Percentiles rank a stretch among this genome's conserved stretches.
Evolutionary conservation across 2,888 invertebrate species (phyloP).

Genomic region (Drosophila kokeensis): DNA sequence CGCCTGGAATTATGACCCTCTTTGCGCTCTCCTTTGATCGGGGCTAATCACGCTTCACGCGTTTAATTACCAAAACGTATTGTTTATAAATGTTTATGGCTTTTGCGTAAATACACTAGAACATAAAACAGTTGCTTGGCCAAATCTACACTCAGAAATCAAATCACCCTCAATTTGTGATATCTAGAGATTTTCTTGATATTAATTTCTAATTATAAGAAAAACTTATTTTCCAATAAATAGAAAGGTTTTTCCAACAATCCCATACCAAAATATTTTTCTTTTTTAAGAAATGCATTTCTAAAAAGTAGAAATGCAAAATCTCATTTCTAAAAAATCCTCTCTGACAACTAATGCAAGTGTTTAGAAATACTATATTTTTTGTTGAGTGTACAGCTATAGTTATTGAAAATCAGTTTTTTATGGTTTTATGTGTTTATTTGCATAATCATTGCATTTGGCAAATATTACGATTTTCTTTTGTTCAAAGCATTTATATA

Average conservation of each 20-base stretch:
- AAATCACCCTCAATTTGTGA: background rate
- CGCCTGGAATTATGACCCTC: slow-evolving; percentile 43
- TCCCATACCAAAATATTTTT: too few relatives aligned
- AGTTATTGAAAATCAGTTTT: slow-evolving; percentile 55
- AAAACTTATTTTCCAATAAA: too few relatives aligned
- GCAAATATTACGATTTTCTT: background rate
- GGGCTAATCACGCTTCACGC: slow-evolving; percentile 37
- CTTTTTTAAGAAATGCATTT: background rate
- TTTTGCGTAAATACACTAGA: slow-evolving; percentile 13
- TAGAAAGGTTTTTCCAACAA: too few relatives aligned
- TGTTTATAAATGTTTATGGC: slow-evolving; percentile 65
- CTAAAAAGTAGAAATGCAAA: background rate
- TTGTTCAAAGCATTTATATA: background rate
- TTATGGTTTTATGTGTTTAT: slow-evolving; percentile 57
- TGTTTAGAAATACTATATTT: fast-evolving
- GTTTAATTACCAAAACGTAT: slow-evolving; percentile 71
- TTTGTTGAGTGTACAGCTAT: background rate
- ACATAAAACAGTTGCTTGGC: background rate
- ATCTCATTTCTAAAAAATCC: too few relatives aligned
- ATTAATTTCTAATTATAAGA: background rate
- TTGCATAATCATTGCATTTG: slow-evolving; percentile 4
- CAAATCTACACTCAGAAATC: background rate
- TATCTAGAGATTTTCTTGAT: background rate
- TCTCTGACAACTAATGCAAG: too few relatives aligned
- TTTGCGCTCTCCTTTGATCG: slow-evolving; percentile 41